Evolutionary conservation across 2,797 vertebrate species (phyloP).

Genomic region (Hypotaenidia philippensis): DNA sequence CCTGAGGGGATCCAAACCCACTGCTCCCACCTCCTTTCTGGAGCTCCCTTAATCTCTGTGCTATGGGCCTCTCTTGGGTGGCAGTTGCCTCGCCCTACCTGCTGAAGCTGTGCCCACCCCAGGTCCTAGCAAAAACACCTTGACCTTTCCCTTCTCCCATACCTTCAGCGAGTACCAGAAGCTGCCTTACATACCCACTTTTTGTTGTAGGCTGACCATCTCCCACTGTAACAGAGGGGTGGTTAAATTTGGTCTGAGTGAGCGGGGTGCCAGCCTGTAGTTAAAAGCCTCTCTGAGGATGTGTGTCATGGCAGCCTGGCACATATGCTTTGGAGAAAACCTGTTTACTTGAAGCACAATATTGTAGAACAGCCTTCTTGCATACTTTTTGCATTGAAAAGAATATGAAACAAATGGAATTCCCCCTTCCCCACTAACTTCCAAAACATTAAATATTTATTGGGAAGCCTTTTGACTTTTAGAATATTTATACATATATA

Average conservation of each 20-base stretch:
- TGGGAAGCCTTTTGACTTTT: not conserved
- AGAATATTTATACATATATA: not conserved
- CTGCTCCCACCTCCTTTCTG: slow-evolving; percentile 13
- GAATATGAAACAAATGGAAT: not conserved
- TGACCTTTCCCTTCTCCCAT: not conserved
- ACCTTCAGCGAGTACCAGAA: not conserved
- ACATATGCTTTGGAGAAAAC: fast-evolving
- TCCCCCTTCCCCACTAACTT: not conserved
- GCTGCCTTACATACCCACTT: not conserved
- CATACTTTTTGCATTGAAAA: not conserved
- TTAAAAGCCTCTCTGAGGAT: not conserved
- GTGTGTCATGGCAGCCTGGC: not conserved
- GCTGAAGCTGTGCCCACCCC: not conserved
- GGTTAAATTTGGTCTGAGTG: not conserved
- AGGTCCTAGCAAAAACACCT: not conserved
- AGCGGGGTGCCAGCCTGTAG: not conserved
- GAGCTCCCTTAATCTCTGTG: not conserved
- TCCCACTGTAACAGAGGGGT: not conserved
- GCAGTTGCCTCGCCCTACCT: not conserved
- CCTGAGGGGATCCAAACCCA: slow-evolving; percentile 53
- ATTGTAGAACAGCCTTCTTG: not conserved
- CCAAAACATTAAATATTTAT: not conserved
- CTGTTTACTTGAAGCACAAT: not conserved
- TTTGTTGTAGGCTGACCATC: not conserved
- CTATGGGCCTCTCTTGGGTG: not conserved